phyloP scores from a whole-genome alignment of 2,888 invertebrate species.

The Troides oblongomaculatus region DNA sequence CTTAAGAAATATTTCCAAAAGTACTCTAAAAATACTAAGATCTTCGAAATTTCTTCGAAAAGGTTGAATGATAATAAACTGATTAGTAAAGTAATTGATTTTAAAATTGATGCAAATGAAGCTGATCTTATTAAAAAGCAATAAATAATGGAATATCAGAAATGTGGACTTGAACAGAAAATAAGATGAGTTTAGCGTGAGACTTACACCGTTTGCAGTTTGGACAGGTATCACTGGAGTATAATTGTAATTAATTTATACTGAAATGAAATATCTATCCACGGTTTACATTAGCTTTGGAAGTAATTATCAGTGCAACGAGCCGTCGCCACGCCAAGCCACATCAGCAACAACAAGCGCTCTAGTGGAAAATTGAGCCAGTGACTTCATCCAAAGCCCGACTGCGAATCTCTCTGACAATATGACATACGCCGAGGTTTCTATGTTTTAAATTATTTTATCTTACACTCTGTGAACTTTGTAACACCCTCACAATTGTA shows the following conservation, averaged over 20 bases:
- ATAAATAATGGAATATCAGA: too few species aligned
- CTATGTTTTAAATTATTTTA: slow-evolving; percentile 6
- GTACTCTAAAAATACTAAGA: too few species aligned
- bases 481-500: neutral
- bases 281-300: slow-evolving; percentile 24
- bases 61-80: too few species aligned
- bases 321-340: slow-evolving; percentile 24
- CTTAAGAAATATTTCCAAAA: too few species aligned
- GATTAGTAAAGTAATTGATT: too few species aligned
- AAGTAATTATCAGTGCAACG: slow-evolving; percentile 26
- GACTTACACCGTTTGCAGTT: neutral
- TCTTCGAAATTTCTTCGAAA: too few species aligned
- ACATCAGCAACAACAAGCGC: slow-evolving; percentile 22
- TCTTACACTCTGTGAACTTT: neutral
- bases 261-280: slow-evolving; percentile 20
- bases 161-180: too few species aligned
- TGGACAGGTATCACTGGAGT: neutral
- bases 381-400: slow-evolving; percentile 23
- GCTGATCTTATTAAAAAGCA: too few species aligned
- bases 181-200: too few species aligned
- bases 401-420: slow-evolving; percentile 10
- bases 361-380: slow-evolving; percentile 29
- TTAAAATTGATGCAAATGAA: too few species aligned
- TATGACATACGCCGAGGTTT: neutral
- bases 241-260: slow-evolving; percentile 9